These are phyloP conservation scores for Xanthia icteritia DNA, from an alignment of 2,888 invertebrate species.

Conservation along the genomic window DNA sequence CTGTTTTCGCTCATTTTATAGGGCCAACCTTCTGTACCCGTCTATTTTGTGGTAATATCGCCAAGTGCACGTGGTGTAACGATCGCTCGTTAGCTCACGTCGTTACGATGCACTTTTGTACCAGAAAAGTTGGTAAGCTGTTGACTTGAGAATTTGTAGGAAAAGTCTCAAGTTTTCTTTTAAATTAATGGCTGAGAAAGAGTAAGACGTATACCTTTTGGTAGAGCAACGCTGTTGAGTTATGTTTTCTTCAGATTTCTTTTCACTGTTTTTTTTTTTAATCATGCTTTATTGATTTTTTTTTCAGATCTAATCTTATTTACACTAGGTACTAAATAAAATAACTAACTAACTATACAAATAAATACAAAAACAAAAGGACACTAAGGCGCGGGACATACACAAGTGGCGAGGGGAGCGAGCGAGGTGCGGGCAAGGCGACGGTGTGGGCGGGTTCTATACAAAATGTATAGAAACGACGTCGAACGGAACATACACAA, in stretches of 20 bases:
- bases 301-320: not conserved
- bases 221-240: not conserved
- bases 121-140: conserved; percentile 40
- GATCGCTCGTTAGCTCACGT: conserved; percentile 70
- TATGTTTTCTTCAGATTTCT: not conserved
- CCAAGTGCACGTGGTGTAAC: conserved; percentile 62
- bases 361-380: no score
- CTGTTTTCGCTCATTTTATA: not conserved
- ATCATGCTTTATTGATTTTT: not conserved
- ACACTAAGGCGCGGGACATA: no score
- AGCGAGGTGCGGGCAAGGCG: no score
- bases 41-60: conserved; percentile 43
- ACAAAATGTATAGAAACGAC: no score
- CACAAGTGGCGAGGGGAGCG: no score
- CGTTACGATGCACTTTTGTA: conserved; percentile 70
- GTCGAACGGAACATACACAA: no score
- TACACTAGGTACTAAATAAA: no score
- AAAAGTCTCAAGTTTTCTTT: conserved; percentile 29
- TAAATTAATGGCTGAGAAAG: conserved; percentile 10
- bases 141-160: conserved; percentile 54
- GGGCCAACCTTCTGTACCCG: not conserved
- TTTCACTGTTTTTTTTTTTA: not conserved
- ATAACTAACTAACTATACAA: no score
- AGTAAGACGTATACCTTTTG: not conserved
- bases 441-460: no score